Conservation (phyloP, 1,140 invertebrate genomes). For the Macrosteles quadrilineatus region DNA sequence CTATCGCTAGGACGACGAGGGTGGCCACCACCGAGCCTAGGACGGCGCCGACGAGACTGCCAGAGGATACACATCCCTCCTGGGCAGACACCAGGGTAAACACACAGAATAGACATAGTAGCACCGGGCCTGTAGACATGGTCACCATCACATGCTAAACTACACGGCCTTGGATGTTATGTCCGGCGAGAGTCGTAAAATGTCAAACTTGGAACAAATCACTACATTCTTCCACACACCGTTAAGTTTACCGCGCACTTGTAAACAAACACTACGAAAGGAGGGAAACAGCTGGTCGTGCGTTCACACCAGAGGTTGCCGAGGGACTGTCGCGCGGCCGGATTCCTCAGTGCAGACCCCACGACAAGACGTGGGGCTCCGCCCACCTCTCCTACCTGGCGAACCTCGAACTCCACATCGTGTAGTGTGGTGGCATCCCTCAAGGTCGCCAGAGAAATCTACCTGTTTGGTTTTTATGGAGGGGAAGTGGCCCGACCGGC, state of each 20-base stretch:
- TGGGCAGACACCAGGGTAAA: background rate
- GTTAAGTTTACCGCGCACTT: too few relatives aligned
- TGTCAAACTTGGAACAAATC: too few relatives aligned
- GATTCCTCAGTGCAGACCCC: conserved; percentile 12
- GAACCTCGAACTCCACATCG: background rate
- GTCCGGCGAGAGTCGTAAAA: too few relatives aligned
- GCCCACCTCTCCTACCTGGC: background rate
- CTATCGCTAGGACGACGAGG: conserved; percentile 7
- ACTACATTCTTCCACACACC: too few relatives aligned
- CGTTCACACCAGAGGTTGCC: background rate
- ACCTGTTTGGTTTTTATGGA: conserved; percentile 27
- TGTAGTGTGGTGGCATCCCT: background rate
- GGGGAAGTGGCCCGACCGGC: background rate
- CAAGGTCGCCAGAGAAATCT: conserved; percentile 30
- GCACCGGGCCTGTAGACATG: background rate
- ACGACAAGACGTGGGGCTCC: background rate
- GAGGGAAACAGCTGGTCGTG: background rate
- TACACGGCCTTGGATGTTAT: background rate
- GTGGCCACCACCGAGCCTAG: conserved; percentile 21
- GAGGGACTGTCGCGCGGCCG: background rate
- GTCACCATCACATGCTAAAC: background rate
- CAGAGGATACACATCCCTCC: conserved; percentile 12
- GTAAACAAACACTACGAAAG: conserved; percentile 6
- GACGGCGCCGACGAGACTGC: conserved; percentile 19
- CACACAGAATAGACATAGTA: background rate